phyloP scores from a whole-genome alignment of 2,113 vertebrate genomes.

The Xiphophorus hellerii region DNA sequence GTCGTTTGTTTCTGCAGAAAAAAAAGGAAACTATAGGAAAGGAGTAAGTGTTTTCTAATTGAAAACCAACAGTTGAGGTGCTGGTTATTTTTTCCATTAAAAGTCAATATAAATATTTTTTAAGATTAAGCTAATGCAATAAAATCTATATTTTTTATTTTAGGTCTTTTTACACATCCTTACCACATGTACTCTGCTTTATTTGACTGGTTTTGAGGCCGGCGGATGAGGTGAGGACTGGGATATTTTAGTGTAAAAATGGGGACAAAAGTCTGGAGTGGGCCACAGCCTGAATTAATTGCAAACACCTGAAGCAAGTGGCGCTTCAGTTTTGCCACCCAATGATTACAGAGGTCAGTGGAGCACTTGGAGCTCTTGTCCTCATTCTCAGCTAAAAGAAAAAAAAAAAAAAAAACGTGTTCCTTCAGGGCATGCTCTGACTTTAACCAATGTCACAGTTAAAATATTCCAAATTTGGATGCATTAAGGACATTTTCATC shows the following conservation, averaged over 20 bases:
- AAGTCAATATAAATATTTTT: no score
- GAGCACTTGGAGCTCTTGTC: constrained; percentile 57
- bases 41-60: no score
- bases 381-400: constrained; percentile 46
- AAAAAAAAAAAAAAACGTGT: constrained; percentile 12
- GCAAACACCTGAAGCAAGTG: constrained; percentile 69
- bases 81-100: no score
- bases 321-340: constrained; percentile 56
- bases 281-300: constrained; percentile 61
- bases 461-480: constrained; percentile 48
- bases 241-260: constrained; percentile 38
- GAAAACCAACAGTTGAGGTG: no score
- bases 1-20: constrained; percentile 1
- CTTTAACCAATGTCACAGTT: constrained; percentile 71
- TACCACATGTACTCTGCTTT: neutral
- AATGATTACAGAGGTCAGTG: constrained; percentile 65
- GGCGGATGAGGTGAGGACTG: constrained; percentile 14
- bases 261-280: constrained; percentile 47
- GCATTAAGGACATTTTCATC: constrained; percentile 28
- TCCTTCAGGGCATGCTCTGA: constrained; percentile 58
- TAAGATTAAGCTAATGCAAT: neutral
- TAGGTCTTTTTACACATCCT: neutral
- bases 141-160: neutral
- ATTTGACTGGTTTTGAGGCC: constrained; percentile 12
- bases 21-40: neutral